Base-by-base conservation (phyloP, 2,113 vertebrate genomes). In the Stictonetta naevosa region DNA sequence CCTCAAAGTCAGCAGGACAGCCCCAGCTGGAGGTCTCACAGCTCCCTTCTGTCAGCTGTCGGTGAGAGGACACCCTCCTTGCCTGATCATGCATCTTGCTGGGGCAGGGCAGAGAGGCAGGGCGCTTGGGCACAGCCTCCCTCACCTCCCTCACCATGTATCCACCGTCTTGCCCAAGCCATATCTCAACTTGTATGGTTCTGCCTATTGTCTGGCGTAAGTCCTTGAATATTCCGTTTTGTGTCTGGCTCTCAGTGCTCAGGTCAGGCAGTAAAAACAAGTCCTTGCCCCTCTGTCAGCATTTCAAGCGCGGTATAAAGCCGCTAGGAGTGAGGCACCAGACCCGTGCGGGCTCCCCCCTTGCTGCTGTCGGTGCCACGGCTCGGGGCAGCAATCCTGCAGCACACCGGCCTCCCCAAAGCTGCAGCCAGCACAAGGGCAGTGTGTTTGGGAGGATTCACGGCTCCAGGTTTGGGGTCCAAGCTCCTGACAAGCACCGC, bases 391-490 rank as follows among this genome's bases (percentile, higher is more conserved):
- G 48, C 48, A 10, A 11, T 13, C 22, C 21, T 50, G 48, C 48
- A 50, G 48, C 48, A 50, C 50, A 50, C 12, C 23, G 12, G 23
- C 50, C 50, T 50, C 23, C 12, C 22, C 50, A 50, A 5, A 50
- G 23, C 12, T 25, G 50, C 50, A 23, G 50, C 50, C 48, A 22
- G 22, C 48, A 50, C 48, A 50, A 50, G 48, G 46, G 46, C 46
- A 46, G 46, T 46, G 38, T 38, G 46, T 48, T 21, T 21, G 46
- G 46, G 46, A 22, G 53, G 67, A 89, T 81, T 76, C 94, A 68
- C 33, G 62, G 22, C 58, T 6, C 63, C 38, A 42, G 0, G 0
- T 13, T 2, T 48, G 78, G 67, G 55, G 58, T 34, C 50, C 52
- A 81, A 91, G 22, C 38, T 68, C 38, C 42, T 11, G 7, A 16